Evolutionary conservation across 2,888 invertebrate species (phyloP).

Genomic region (Gymnocheta viridis): DNA sequence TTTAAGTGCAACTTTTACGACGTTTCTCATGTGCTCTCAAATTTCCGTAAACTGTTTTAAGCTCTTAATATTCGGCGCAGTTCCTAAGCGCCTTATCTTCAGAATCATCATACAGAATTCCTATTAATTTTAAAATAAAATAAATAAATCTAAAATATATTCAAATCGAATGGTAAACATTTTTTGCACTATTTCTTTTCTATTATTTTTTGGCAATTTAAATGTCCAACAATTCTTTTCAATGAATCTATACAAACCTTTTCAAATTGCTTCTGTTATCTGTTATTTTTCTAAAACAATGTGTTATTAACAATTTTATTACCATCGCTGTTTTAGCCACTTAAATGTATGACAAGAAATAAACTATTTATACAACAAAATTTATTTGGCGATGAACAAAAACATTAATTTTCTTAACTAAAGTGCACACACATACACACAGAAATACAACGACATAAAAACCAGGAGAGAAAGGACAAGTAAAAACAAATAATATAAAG

Average conservation of each 20-base stretch:
- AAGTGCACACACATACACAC: background rate
- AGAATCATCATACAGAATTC: too few relatives aligned
- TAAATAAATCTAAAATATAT: too few relatives aligned
- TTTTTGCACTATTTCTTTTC: too few relatives aligned
- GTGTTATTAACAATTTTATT: slow-evolving; percentile 38
- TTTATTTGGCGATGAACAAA: slow-evolving; percentile 51
- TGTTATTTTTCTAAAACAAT: background rate
- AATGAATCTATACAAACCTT: background rate
- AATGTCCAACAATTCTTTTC: background rate
- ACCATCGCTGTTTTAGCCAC: slow-evolving; percentile 27
- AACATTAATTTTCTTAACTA: slow-evolving; percentile 37
- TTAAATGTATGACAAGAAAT: slow-evolving; percentile 37
- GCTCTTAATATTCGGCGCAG: too few relatives aligned
- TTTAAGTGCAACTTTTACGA: too few relatives aligned
- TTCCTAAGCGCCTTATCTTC: too few relatives aligned
- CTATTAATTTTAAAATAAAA: too few relatives aligned
- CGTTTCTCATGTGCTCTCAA: too few relatives aligned
- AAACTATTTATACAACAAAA: slow-evolving; percentile 46
- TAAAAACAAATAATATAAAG: slow-evolving; percentile 28
- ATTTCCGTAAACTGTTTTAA: too few relatives aligned
- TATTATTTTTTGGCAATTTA: background rate
- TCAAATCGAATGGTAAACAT: too few relatives aligned
- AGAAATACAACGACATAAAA: background rate
- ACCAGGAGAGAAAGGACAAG: background rate
- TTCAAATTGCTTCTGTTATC: background rate